phyloP scores from a whole-genome alignment of 2,113 vertebrate genomes.

The Pantherophis guttatus region DNA sequence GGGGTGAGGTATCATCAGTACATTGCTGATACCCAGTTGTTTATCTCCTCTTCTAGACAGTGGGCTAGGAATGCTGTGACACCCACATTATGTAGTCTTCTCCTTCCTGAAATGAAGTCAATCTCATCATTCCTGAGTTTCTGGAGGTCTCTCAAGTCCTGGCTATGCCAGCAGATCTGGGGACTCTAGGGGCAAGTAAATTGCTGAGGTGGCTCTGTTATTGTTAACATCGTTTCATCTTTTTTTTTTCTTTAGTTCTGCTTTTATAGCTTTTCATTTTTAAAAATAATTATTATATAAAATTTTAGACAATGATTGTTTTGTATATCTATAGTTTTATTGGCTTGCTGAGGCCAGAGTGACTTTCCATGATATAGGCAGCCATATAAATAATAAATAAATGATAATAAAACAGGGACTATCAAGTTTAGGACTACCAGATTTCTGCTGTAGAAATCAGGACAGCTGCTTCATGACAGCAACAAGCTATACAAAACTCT shows the following conservation, averaged over 20 bases:
- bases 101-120: background rate
- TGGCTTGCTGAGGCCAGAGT: background rate
- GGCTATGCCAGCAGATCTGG: background rate
- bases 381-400: background rate
- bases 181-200: background rate
- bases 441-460: background rate
- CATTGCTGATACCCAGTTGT: background rate
- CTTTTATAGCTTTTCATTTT: background rate
- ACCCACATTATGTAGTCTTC: background rate
- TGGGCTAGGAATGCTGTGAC: background rate
- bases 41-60: background rate
- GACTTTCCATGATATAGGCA: background rate
- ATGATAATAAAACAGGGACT: background rate
- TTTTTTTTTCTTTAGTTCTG: background rate
- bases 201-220: background rate
- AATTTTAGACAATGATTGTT: background rate
- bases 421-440: background rate
- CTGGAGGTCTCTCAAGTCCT: background rate
- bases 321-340: background rate
- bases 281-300: background rate
- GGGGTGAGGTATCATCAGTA: background rate
- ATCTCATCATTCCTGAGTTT: background rate
- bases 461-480: background rate
- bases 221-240: background rate
- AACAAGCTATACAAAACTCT: background rate